Evolutionary conservation across 2,797 vertebrate species (phyloP).

Genomic region (Rhincodon typus): DNA sequence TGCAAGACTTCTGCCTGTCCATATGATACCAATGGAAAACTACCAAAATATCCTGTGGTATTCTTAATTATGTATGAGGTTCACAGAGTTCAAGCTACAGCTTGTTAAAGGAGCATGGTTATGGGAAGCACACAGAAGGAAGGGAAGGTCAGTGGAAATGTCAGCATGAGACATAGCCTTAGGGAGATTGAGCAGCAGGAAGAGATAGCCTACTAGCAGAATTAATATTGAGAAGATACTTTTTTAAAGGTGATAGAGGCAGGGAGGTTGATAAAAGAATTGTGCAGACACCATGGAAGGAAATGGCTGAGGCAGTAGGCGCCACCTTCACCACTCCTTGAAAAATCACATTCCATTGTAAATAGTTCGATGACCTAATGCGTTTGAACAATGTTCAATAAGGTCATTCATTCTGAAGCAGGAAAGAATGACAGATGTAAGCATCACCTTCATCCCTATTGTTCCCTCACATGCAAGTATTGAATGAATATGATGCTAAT

Average conservation of each 20-base stretch:
- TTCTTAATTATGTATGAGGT: not conserved
- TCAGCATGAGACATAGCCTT: not conserved
- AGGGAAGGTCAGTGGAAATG: not conserved
- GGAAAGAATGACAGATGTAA: not conserved
- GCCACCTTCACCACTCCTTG: not conserved
- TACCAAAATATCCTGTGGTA: not conserved
- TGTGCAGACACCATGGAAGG: not conserved
- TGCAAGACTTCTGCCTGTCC: not conserved
- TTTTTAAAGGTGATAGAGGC: not conserved
- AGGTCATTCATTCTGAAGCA: not conserved
- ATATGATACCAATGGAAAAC: not conserved
- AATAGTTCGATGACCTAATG: not conserved
- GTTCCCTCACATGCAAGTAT: not conserved
- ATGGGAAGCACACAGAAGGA: not conserved
- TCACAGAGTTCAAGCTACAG: not conserved
- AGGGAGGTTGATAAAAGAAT: not conserved
- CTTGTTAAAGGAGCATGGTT: not conserved
- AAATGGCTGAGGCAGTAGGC: not conserved
- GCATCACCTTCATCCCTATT: not conserved
- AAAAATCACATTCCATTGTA: not conserved
- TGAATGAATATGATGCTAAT: not conserved
- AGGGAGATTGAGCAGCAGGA: not conserved
- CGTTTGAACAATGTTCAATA: not conserved
- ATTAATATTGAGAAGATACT: not conserved
- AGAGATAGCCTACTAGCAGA: not conserved